Base-by-base conservation (phyloP, 2,797 vertebrate genomes). In the Aselliscus stoliczkanus region DNA sequence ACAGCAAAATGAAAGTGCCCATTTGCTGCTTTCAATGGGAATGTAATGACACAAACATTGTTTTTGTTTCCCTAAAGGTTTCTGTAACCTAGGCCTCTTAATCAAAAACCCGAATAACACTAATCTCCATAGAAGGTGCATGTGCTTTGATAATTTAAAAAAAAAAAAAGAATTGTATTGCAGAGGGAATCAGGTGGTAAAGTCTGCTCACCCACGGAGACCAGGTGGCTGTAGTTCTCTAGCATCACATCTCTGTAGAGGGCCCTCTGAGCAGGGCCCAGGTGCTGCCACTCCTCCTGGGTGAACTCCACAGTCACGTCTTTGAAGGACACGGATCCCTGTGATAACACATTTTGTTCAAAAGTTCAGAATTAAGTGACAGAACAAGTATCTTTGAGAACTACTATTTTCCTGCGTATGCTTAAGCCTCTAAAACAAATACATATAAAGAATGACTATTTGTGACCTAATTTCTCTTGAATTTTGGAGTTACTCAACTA, bases 171-270 rank as follows among this genome's bases (percentile, higher is more conserved):
- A 67, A 56, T 54, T 50, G 2, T 20, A 27, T 7, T n/a, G 13
- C 27, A 31, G 18, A 42, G 4, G 21, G 54, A 52, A 31, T 39
- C 25, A 23, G 14, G 12, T n/a, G 64, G 9, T 21, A 62, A 58
- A 15, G 25, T 44, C 3, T 69, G 67, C 96, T 94, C 50, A 97
- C 94, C 90, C 60, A 94, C 11, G 7, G 82, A 75, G n/a, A 87
- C 1, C 0, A 96, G 92, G 60, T 88, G 94, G 64, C 89, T 70
- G 7, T 93, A 96, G 87, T 54, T 91, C 83, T 96, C 94, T 87
- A 97, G 80, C 88, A 72, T 96, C 82, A 97, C 52, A 4, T 96
- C 86, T 52, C 90, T 60, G 76, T 94, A 93, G 34, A 94, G 42
- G 17, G 58, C 58, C 62, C 70, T 82, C 77, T 96, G 93, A 1